Evolutionary conservation across 2,113 vertebrate genomes (phyloP).

Genomic region (Nerophis lumbriciformis): DNA sequence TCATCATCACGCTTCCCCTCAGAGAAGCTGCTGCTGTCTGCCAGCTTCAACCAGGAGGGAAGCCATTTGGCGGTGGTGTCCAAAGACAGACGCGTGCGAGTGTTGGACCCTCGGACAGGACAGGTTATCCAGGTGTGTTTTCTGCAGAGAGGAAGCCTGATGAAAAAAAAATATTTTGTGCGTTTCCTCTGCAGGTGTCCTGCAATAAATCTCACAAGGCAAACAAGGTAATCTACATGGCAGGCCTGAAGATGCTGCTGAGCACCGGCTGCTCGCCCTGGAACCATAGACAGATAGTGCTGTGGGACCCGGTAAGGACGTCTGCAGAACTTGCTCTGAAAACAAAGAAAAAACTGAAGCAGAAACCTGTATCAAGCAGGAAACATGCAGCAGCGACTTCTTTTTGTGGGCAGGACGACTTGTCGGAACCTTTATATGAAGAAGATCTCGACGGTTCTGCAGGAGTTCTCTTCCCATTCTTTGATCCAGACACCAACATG

Average conservation of each 20-base stretch:
- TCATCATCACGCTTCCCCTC: conserved; percentile 52
- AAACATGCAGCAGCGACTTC: neutral
- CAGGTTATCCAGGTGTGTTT: conserved; percentile 74
- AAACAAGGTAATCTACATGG: conserved; percentile 84
- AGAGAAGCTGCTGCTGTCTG: conserved; percentile 81
- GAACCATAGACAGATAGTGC: conserved; percentile 88
- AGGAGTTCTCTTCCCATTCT: conserved; percentile 88
- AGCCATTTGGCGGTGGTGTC: conserved; percentile 84
- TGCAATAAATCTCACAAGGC: conserved; percentile 73
- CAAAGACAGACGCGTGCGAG: conserved; percentile 80
- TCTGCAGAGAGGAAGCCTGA: neutral
- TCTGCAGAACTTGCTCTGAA: neutral
- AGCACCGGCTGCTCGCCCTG: conserved; percentile 86
- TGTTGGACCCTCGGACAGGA: conserved; percentile 81
- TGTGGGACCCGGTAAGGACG: conserved; percentile 84
- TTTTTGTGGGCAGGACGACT: conserved; percentile 73
- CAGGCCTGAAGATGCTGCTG: conserved; percentile 80
- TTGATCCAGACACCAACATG: conserved; percentile 85
- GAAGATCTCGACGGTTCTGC: conserved; percentile 88
- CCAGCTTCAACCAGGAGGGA: conserved; percentile 87
- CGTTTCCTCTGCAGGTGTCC: conserved; percentile 70
- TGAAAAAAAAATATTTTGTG: neutral
- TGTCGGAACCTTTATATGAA: conserved; percentile 83
- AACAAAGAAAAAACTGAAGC: neutral
- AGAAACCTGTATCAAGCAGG: neutral